Base-by-base conservation (phyloP, 2,888 invertebrate genomes). In the Chloroclysta siterata region DNA sequence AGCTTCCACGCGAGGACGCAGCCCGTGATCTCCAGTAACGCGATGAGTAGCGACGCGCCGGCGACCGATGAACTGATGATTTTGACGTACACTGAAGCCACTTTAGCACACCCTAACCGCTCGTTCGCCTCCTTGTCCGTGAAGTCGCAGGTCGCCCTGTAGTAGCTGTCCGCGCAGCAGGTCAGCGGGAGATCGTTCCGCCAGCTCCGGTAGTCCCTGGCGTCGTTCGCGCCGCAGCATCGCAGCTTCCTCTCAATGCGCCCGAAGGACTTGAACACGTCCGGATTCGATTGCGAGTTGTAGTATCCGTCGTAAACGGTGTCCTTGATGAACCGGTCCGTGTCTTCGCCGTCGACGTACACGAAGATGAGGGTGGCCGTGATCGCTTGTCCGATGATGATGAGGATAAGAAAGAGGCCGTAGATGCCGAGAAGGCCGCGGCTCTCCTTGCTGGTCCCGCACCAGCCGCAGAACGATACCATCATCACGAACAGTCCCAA, bases 61-160 rank as follows among this genome's bases (percentile, higher is more conserved):
- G 91, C 92, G 0, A 93, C 82, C 0, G 89, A 89, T 0, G 92
- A 91, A 64, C 90, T 90, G 70, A 93, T 91, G 57, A 93, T 93
- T 77, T 92, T 92, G 0, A 90, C 89, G 69, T 93, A 93, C 22
- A 91, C 93, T n/a, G 92, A 74, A 0, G 93, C 93, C 62, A 93
- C 93, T 80, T 92, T 92, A 69, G 92, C 91, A 81, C 92, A 93
- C 47, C 93, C 93, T 47, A 92, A 72, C 72, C 92, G 79, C 63
- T 93, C 93, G 63, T 93, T 93, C 0, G 93, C 93, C 72, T 93
- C 93, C 72, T 93, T 93, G 55, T 93, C 92, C 0, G 93, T 93
- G 70, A 93, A 92, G 51, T 92, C 92, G 58, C 93, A 93, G 10
- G 84, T 86, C 0, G 92, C 85, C 65, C 90, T 69, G 72, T 91